Evolutionary conservation across 53 echinoderm and acorn worm species (phyloP).

Genomic region (Paracentrotus lividus): DNA sequence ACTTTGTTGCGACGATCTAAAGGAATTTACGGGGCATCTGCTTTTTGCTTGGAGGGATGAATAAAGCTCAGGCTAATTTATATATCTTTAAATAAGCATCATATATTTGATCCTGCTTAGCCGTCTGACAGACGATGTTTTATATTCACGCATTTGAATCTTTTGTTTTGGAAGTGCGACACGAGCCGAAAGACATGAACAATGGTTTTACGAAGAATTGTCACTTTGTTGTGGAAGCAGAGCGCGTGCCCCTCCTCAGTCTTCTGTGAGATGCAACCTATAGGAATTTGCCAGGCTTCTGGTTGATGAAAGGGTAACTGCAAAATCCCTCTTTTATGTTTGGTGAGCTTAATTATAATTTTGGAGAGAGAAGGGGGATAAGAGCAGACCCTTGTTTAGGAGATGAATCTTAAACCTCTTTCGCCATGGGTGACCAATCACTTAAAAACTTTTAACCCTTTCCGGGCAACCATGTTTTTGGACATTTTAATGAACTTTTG

Average conservation of each 20-base stretch:
- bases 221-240: neutral
- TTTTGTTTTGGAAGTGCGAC: neutral
- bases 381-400: neutral
- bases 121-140: neutral
- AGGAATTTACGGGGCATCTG: slow-evolving; percentile 22
- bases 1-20: neutral
- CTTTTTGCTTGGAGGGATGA: neutral
- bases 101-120: neutral
- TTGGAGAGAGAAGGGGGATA: neutral
- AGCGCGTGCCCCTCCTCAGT: neutral
- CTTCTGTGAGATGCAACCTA: neutral
- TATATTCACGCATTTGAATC: neutral
- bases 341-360: neutral
- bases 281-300: slow-evolving; percentile 36
- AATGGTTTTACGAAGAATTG: neutral
- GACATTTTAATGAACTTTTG: neutral
- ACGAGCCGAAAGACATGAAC: neutral
- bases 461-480: neutral
- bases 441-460: neutral
- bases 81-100: neutral
- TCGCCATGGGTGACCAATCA: neutral
- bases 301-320: neutral
- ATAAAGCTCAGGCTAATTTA: neutral
- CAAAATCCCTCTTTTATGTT: neutral
- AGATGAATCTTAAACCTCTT: neutral